These are phyloP conservation scores for Branchinecta lynchi DNA, from an alignment of 1,140 invertebrate species.

Conservation along the genomic window DNA sequence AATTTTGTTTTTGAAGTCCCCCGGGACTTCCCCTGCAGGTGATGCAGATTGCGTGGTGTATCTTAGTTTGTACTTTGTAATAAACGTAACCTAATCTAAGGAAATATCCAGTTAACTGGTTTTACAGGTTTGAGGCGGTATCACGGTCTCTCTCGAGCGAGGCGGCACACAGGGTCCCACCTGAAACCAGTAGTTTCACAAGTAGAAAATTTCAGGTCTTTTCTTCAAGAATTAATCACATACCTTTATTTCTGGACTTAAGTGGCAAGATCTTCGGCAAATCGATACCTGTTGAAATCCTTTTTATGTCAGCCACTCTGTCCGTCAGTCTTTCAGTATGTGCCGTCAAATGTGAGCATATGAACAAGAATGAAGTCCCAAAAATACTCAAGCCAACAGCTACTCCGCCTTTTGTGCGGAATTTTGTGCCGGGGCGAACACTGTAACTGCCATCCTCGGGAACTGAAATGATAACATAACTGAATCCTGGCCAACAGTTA, in stretches of 20 bases:
- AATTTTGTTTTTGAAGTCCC: too few species aligned
- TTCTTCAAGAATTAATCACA: too few species aligned
- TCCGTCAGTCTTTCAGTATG: slow-evolving; percentile 75
- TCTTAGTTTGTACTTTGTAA: too few species aligned
- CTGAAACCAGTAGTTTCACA: too few species aligned
- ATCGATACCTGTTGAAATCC: slow-evolving; percentile 66
- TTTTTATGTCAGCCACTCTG: slow-evolving; percentile 66
- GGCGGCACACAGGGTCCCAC: too few species aligned
- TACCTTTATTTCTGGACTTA: slow-evolving; percentile 57
- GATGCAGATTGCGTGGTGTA: too few species aligned
- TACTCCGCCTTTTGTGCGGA: slow-evolving; percentile 76
- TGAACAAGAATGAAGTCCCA: slow-evolving; percentile 81
- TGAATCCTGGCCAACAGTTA: slow-evolving; percentile 13
- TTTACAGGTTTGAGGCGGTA: too few species aligned
- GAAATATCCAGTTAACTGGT: too few species aligned
- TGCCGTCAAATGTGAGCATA: slow-evolving; percentile 81
- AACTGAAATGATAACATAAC: slow-evolving; percentile 33
- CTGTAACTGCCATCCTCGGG: slow-evolving; percentile 70
- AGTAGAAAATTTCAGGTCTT: too few species aligned
- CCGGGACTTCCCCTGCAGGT: too few species aligned
- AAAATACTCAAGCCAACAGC: slow-evolving; percentile 76
- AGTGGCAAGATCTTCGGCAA: slow-evolving; percentile 62
- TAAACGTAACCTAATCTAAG: too few species aligned
- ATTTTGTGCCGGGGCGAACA: slow-evolving; percentile 63
- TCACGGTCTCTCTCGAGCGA: too few species aligned